Conservation (phyloP, 1,140 invertebrate species). For the Drosophila truncata region DNA sequence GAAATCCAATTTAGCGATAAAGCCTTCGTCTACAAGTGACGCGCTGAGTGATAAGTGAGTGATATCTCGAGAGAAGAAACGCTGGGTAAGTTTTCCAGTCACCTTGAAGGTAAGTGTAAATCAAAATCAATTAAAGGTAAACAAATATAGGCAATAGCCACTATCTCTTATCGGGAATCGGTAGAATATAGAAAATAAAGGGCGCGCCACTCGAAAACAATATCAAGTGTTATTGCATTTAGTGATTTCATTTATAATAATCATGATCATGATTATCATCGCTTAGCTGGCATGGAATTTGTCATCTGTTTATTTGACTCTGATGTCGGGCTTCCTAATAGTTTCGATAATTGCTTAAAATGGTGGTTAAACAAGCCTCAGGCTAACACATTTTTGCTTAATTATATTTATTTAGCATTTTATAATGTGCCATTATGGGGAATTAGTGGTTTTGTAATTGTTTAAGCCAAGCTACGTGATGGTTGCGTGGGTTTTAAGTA, state of each 20-base stretch:
- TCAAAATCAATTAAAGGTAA: background rate
- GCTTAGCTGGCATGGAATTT: background rate
- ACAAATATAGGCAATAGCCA: background rate
- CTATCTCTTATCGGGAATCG: conserved; percentile 16
- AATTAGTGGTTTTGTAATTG: conserved; percentile 8
- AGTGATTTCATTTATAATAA: background rate
- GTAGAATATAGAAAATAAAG: background rate
- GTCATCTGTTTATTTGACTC: conserved; percentile 12
- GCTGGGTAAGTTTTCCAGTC: conserved; percentile 40
- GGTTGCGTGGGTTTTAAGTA: conserved; percentile 2
- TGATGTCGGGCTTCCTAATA: conserved; percentile 1
- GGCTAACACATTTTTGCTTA: background rate
- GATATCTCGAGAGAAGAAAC: conserved; percentile 28
- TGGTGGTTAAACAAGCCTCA: background rate
- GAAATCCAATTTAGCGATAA: conserved; percentile 19
- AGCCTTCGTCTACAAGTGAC: conserved; percentile 18
- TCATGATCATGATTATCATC: conserved; percentile 9
- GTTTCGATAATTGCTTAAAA: conserved; percentile 15
- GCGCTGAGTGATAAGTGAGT: conserved; percentile 19
- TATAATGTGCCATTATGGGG: conserved; percentile 6
- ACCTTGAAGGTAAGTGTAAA: conserved; percentile 35
- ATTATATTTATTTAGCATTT: conserved; percentile 23
- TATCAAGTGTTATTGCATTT: background rate
- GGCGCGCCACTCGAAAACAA: conserved; percentile 13
- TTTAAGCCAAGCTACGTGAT: conserved; percentile 8